phyloP scores from a whole-genome alignment of 2,888 invertebrate species.

The Eilema caniola region DNA sequence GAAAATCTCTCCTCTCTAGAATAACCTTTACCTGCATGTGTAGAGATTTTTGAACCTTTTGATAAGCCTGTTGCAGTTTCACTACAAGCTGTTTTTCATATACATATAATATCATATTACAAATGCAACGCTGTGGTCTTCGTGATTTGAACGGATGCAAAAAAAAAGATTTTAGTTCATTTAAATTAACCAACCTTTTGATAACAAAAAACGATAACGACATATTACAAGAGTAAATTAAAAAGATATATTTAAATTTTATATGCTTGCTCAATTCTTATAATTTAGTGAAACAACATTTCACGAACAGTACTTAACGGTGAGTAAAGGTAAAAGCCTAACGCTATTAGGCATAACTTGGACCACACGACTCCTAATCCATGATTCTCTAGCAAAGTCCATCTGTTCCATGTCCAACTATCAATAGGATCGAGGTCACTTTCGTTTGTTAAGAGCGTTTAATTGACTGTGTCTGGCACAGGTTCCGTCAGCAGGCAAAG shows the following conservation, averaged over 20 bases:
- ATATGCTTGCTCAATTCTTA: not conserved
- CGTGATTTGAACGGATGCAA: not conserved
- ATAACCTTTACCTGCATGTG: too few species aligned
- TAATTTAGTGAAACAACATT: not conserved
- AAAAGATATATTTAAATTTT: not conserved
- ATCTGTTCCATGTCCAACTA: conserved; percentile 49
- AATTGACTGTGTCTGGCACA: conserved; percentile 52
- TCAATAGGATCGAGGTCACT: conserved; percentile 45
- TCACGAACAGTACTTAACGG: not conserved
- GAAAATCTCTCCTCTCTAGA: not conserved
- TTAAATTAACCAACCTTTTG: not conserved
- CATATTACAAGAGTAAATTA: not conserved
- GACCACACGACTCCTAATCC: conserved; percentile 28
- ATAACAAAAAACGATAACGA: not conserved
- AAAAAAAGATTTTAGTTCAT: not conserved
- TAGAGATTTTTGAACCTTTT: too few species aligned
- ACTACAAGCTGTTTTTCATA: not conserved
- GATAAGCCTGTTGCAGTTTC: not conserved
- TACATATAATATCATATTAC: not conserved
- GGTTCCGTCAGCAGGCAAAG: conserved; percentile 39
- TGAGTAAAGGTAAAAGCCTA: not conserved
- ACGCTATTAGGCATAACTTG: not conserved
- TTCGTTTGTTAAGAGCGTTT: conserved; percentile 51
- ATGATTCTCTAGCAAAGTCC: conserved; percentile 34
- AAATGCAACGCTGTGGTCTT: not conserved